These are phyloP conservation scores for Spea hammondii DNA, from an alignment of 2,797 vertebrate genomes.

Conservation along the genomic window DNA sequence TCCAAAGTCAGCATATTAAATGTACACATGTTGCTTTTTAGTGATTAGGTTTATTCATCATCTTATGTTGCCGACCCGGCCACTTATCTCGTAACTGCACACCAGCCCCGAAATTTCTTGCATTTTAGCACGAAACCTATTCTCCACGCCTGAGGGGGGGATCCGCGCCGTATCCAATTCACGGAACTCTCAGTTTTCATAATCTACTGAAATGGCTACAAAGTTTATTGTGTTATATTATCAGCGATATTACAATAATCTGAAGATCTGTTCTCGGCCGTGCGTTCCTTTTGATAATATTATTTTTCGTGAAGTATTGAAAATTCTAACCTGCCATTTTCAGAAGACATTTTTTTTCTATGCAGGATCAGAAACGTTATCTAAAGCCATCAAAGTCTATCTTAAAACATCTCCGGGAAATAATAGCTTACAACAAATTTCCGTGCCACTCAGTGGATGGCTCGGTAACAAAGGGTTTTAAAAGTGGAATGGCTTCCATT, in stretches of 20 bases:
- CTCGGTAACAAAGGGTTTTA: constrained; percentile 23
- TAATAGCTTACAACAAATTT: not conserved
- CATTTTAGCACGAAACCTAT: not conserved
- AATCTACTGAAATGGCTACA: not conserved
- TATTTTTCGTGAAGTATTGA: not conserved
- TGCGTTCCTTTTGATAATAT: not conserved
- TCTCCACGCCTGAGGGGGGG: not conserved
- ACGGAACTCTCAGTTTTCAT: not conserved
- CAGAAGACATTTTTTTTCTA: constrained; percentile 5
- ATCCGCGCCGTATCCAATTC: not conserved
- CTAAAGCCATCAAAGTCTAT: constrained; percentile 17
- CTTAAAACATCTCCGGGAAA: constrained; percentile 13
- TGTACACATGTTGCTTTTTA: no score
- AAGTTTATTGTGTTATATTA: not conserved
- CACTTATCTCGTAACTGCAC: no score
- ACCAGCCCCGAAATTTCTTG: no score
- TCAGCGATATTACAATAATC: not conserved
- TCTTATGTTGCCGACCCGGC: no score
- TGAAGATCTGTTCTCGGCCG: not conserved
- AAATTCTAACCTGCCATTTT: constrained; percentile 10
- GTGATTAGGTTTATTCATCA: no score
- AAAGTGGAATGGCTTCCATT: not conserved
- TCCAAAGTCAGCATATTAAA: no score
- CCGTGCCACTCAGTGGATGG: not conserved
- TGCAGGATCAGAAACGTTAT: constrained; percentile 7